Conservation (phyloP, 2,113 vertebrate genomes). For the Coptodon bakossiorum region DNA sequence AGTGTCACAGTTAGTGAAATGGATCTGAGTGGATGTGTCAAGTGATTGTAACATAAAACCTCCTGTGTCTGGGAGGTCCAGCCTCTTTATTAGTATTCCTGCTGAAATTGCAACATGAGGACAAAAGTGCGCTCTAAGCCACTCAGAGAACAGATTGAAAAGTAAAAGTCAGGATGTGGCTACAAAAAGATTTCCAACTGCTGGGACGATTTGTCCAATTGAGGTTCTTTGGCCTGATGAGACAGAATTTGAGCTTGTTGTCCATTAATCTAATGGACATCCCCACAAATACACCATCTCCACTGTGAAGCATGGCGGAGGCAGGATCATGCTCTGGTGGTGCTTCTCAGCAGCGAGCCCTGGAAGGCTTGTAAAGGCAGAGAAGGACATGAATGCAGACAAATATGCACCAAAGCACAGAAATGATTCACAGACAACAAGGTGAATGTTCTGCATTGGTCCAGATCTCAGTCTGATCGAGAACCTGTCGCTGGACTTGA, state of each 20-base stretch:
- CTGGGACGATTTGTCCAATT: neutral
- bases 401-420: neutral
- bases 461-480: neutral
- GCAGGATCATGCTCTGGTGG: neutral
- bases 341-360: neutral
- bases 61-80: neutral
- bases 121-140: neutral
- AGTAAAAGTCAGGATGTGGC: neutral
- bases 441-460: neutral
- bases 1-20: neutral
- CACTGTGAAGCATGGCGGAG: neutral
- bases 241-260: neutral
- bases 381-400: neutral
- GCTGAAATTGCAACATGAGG: neutral
- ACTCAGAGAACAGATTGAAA: neutral
- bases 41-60: neutral
- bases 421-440: neutral
- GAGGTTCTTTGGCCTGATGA: neutral
- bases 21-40: neutral
- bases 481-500: neutral
- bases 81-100: neutral
- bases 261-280: neutral
- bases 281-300: neutral
- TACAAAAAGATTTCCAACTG: neutral
- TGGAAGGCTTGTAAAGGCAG: neutral